Evolutionary conservation across 1,140 invertebrate genomes (phyloP), one percentile per base, ranked within the genome.

Genomic region (Helicoverpa zea): DNA sequence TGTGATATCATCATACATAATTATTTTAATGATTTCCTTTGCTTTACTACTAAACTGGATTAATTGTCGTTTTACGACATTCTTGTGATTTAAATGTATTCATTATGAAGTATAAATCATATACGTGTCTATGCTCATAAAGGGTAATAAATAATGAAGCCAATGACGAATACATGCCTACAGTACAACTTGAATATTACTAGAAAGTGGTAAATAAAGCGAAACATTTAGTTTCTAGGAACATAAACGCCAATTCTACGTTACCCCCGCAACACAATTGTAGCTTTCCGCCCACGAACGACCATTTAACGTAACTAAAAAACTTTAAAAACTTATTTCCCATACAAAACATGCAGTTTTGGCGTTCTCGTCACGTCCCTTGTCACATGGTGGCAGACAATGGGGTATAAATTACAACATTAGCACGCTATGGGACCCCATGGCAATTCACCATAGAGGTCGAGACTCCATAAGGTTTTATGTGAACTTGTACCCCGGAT

Each of bases 381-480:
- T 30, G 76, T 76, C 56, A 72, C 66, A 56, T 81, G 74, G 80
- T 73, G 79, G 72, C 63, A 84, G 79, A 88, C 87, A 89, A 89
- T 89, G 82, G 85, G 78, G 76, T 85, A 88, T 88, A 88, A 88
- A 87, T 88, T 84, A 87, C 79, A 18, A 43, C 58, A 76, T 83
- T 79, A 76, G 54, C 61, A 75, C 66, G 77, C 70, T 58, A 68
- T 68, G 58, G 74, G 43, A 64, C 76, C 47, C 47, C 66, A 66
- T 73, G 81, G 79, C 74, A 84, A 79, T 79, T 79, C 70, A 79
- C 79, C 61, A 66, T 77, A 61, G 79, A 81, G 81, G 79, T 83
- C 84, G 79, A 59, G 54, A 61, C 72, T 54, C 76, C 81, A 77
- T 85, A 77, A 73, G 78, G 80, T 85, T 83, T 85, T 83, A 83